Base-by-base conservation (phyloP, 2,797 vertebrate genomes). In the Paratrypauchen microcephalus region DNA sequence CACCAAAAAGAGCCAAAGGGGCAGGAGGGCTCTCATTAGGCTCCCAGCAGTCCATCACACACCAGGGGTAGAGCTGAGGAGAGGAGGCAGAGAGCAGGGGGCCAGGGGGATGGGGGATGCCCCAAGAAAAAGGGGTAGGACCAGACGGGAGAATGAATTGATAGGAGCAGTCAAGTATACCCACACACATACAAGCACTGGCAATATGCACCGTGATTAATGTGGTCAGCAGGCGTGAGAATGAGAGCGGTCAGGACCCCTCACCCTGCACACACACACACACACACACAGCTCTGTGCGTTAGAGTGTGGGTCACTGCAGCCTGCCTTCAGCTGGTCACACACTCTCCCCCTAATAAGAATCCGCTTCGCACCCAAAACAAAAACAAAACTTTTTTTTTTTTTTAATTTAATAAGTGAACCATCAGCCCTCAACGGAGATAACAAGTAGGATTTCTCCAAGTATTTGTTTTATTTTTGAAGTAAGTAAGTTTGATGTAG, bases 11-110 rank as follows among this genome's bases (percentile, higher is more conserved):
- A 90, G 81, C 81, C 78, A 76, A 86, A 87, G 82, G 83, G 79
- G 84, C 82, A 83, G 90, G 89, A 85, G 88, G 86, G 83, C 83
- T 87, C 90, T 93, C 91, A 93, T 94, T 93, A 93, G 89, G 80
- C 89, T 91, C 87, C 80, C 84, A 90, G 87, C 87, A 89, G 89
- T 89, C 84, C 85, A 87, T 91, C 90, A 92, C 88, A 92, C 83
- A 83, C 66, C 68, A n/a, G 62, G 73, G 56, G 77, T 75, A 78
- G 76, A 69, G 72, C 61, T 56, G 8, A 70, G 47, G 70, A 59
- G 71, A 47, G 48, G 67, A 60, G 58, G 18, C 74, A 65, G 55
- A 59, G 71, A 36, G 19, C 60, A 60, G 58, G 30, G 76, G 66
- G 57, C 69, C 78, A 84, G 82, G 83, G 83, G 72, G 63, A 30